A percentile compares a stretch with the other conserved stretches of the same genome.
phyloP scores from a whole-genome alignment of 30 jellyfish, hydroid and myxozoan species.

The Hydractinia echinata region DNA sequence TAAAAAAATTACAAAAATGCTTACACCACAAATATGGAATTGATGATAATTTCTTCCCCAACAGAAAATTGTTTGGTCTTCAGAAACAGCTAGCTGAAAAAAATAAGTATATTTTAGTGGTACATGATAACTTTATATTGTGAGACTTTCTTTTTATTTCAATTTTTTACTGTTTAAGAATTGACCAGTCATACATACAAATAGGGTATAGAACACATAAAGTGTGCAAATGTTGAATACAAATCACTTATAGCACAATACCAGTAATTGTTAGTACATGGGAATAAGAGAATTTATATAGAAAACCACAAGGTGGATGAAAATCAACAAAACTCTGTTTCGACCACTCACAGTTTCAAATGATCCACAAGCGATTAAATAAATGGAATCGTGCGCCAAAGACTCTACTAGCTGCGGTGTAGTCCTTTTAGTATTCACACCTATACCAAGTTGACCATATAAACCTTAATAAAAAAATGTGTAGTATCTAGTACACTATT shows the following conservation, averaged over 20 bases:
- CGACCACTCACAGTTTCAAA: constrained; percentile 75
- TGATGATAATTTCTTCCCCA: constrained; percentile 94
- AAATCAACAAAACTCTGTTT: background rate
- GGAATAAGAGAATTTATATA: too few species aligned
- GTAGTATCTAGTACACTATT: background rate
- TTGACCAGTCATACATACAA: too few species aligned
- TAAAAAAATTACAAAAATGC: background rate
- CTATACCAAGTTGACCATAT: constrained; percentile 93
- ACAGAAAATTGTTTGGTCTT: constrained; percentile 67
- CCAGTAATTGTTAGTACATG: too few species aligned
- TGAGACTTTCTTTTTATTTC: too few species aligned
- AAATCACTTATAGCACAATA: too few species aligned
- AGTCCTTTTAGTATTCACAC: constrained; percentile 56
- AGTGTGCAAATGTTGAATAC: too few species aligned
- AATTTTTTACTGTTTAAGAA: too few species aligned
- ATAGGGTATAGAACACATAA: too few species aligned
- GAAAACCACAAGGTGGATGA: background rate
- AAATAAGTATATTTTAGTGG: background rate
- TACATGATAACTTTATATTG: too few species aligned
- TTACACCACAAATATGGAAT: constrained; percentile 87
- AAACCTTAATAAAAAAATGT: constrained; percentile 47
- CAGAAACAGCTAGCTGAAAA: constrained; percentile 71
- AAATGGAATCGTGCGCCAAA: constrained; percentile 54
- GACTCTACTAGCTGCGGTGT: constrained; percentile 67
- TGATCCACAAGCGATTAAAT: constrained; percentile 75